Base-by-base conservation (phyloP, 2,113 vertebrate species). In the Lanius ludovicianus region DNA sequence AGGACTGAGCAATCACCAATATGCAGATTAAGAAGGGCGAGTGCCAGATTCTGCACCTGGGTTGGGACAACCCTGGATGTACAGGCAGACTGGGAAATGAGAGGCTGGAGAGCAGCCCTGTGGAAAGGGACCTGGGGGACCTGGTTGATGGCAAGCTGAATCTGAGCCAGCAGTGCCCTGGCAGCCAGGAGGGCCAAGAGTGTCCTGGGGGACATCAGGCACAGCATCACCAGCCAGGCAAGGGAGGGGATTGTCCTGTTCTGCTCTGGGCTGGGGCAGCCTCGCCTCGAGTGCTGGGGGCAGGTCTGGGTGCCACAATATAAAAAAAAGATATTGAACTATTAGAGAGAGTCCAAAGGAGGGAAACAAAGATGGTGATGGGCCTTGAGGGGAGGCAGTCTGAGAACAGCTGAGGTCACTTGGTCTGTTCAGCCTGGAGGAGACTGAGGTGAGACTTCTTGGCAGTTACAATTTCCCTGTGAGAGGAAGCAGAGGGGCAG, bases 81-180 rank as follows among this genome's bases (percentile, higher is more conserved):
- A 7, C 0, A 0, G 7, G 28, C 28, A 62, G 64, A 20, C 41
- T 53, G 28, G n/a, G 55, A 13, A 70, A 47, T 14, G 24, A 25
- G 30, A 14, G 0, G 28, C 23, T 70, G 63, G 65, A 63, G 0
- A 30, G 23, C 19, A 28, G 9, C 1, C 2, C 13, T 1, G 2
- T 7, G 8, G 39, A 55, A 55, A 41, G 28, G 28, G 15, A 16
- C 10, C 28, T 39, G 23, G 18, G 7, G 3, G 4, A 27, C 17
- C 17, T 60, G 46, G 31, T 19, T 1, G 0, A 8, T 55, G 41
- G 10, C 15, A 62, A 9, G 13, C 3, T 63, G 74, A 39, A 55
- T 15, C 2, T 24, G 56, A 79, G n/a, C 13, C 64, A 47, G 33
- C 46, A 60, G 64, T 39, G 55, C n/a, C 74, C 55, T 62, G 47